These are phyloP conservation scores for Lithobius niger DNA, from an alignment of 1,140 invertebrate species.

Conservation along the genomic window DNA sequence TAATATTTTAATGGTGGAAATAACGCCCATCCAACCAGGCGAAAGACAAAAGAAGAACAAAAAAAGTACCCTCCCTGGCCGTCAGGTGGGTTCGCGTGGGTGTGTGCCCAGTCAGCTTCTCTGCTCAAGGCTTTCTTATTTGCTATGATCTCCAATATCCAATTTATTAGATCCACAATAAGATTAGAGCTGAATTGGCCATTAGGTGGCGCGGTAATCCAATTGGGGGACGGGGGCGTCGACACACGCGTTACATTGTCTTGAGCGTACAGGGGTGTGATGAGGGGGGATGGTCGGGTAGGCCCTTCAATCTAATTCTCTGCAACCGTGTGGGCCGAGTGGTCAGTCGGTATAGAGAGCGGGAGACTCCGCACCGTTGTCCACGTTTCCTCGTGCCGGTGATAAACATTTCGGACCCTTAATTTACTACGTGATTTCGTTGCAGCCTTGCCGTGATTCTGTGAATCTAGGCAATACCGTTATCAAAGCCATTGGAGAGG, in stretches of 20 bases:
- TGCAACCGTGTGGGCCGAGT: too few relatives aligned
- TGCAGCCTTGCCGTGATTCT: not conserved
- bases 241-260: slow-evolving; percentile 4
- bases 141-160: slow-evolving; percentile 10
- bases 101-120: not conserved
- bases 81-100: too few relatives aligned
- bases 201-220: slow-evolving; percentile 7
- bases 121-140: slow-evolving; percentile 1
- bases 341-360: too few relatives aligned
- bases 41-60: too few relatives aligned
- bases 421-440: not conserved
- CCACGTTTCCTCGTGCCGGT: not conserved
- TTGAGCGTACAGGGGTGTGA: not conserved
- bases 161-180: slow-evolving; percentile 11
- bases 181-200: slow-evolving; percentile 10
- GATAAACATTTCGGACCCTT: not conserved
- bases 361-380: too few relatives aligned
- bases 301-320: not conserved
- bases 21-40: too few relatives aligned
- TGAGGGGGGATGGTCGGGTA: not conserved
- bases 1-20: too few relatives aligned
- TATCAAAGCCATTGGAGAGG: not conserved
- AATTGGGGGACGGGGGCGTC: not conserved
- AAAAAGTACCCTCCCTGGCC: too few relatives aligned
- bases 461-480: not conserved